Percentiles rank a stretch among this genome's conserved stretches.
These are phyloP conservation scores for Amblyornis subalaris DNA, from an alignment of 2,113 vertebrate genomes.

Conservation along the genomic window DNA sequence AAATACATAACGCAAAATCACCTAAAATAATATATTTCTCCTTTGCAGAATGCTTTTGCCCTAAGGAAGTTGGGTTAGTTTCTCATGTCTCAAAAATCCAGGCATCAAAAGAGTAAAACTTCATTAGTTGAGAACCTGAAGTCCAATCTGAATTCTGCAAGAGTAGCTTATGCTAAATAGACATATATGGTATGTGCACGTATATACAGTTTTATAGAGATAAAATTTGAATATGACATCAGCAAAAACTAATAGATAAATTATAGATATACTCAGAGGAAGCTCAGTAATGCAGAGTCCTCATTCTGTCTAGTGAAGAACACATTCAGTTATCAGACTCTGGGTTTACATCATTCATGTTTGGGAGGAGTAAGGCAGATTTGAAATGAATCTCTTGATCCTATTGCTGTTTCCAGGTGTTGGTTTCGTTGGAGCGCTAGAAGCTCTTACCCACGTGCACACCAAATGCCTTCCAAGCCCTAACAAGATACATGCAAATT, in stretches of 20 bases:
- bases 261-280: background rate
- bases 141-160: background rate
- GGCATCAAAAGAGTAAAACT: background rate
- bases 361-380: background rate
- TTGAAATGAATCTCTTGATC: background rate
- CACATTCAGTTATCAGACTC: background rate
- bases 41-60: background rate
- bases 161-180: background rate
- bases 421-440: background rate
- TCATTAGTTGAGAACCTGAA: background rate
- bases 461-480: background rate
- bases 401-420: background rate
- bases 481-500: background rate
- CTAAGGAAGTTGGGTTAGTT: background rate
- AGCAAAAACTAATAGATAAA: background rate
- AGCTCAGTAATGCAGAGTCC: background rate
- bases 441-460: rapidly evolving
- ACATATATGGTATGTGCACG: background rate
- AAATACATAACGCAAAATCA: background rate
- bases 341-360: background rate
- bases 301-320: background rate
- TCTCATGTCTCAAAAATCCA: background rate
- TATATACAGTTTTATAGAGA: background rate
- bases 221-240: background rate
- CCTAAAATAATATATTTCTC: background rate